phyloP scores from a whole-genome alignment of 2,888 invertebrate genomes.

The Pterobdella sp. region DNA sequence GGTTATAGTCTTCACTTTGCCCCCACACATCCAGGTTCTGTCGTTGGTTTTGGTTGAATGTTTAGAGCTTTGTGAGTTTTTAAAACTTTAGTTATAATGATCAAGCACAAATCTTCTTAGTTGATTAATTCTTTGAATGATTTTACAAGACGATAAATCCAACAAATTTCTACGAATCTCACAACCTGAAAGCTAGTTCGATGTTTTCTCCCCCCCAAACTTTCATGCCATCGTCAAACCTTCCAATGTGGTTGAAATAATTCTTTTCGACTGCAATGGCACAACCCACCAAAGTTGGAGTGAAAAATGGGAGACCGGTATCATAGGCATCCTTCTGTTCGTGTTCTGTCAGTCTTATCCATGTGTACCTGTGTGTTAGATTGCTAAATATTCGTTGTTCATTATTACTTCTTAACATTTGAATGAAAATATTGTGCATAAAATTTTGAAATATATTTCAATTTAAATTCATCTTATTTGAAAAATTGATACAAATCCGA shows the following conservation, averaged over 20 bases:
- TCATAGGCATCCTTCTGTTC: constrained; percentile 33
- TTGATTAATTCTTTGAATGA: too few species aligned
- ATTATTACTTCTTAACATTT: too few species aligned
- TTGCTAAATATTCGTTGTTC: background rate
- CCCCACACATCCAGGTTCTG: constrained; percentile 39
- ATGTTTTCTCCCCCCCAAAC: constrained; percentile 42
- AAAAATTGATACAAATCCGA: too few species aligned
- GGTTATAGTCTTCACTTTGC: constrained; percentile 38
- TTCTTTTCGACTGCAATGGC: constrained; percentile 38
- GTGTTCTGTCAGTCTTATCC: constrained; percentile 38
- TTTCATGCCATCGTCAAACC: constrained; percentile 38
- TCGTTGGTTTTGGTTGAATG: background rate
- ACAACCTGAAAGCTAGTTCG: constrained; percentile 38
- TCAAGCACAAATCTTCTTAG: too few species aligned
- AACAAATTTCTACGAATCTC: background rate
- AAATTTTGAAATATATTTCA: background rate
- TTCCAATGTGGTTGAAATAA: constrained; percentile 38
- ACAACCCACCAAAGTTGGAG: constrained; percentile 40
- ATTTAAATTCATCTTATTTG: background rate
- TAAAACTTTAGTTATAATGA: background rate
- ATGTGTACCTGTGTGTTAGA: constrained; percentile 36
- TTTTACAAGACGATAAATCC: too few species aligned
- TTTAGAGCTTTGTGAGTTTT: background rate
- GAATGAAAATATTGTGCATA: too few species aligned
- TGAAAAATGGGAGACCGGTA: constrained; percentile 37